phyloP scores from a whole-genome alignment of 2,888 invertebrate genomes.

The Dicyrtomina minuta region DNA sequence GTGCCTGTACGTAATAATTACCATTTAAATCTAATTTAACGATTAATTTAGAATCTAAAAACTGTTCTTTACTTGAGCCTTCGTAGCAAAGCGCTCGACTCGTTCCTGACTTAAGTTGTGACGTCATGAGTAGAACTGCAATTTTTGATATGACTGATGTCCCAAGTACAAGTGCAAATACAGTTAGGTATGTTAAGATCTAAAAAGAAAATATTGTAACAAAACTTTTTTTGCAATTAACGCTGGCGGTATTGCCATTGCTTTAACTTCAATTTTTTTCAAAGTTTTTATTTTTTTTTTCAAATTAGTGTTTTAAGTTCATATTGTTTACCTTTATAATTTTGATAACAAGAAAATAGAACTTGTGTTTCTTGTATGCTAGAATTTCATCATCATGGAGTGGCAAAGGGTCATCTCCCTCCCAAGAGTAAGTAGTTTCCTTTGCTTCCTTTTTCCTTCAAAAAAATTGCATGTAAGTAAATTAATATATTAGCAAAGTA shows the following conservation, averaged over 20 bases:
- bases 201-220: too few relatives aligned
- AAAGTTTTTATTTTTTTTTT: too few relatives aligned
- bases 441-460: too few relatives aligned
- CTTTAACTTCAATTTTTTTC: too few relatives aligned
- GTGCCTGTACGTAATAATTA: too few relatives aligned
- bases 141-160: slow-evolving; percentile 57
- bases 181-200: slow-evolving; percentile 57
- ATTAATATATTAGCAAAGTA: not conserved
- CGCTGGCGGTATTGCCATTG: too few relatives aligned
- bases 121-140: slow-evolving; percentile 57
- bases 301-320: too few relatives aligned
- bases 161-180: slow-evolving; percentile 57
- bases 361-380: slow-evolving; percentile 54
- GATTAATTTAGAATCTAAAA: too few relatives aligned
- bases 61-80: slow-evolving; percentile 33
- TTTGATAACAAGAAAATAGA: slow-evolving; percentile 54
- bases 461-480: too few relatives aligned
- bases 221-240: too few relatives aligned
- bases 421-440: slow-evolving; percentile 48
- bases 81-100: slow-evolving; percentile 55
- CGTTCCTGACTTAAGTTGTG: slow-evolving; percentile 58
- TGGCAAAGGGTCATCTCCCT: slow-evolving; percentile 57
- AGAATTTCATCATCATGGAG: slow-evolving; percentile 55
- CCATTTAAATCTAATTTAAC: too few relatives aligned
- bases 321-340: slow-evolving; percentile 53